Conservation (phyloP, 2,888 invertebrate species). For the Epistrophe eligans region DNA sequence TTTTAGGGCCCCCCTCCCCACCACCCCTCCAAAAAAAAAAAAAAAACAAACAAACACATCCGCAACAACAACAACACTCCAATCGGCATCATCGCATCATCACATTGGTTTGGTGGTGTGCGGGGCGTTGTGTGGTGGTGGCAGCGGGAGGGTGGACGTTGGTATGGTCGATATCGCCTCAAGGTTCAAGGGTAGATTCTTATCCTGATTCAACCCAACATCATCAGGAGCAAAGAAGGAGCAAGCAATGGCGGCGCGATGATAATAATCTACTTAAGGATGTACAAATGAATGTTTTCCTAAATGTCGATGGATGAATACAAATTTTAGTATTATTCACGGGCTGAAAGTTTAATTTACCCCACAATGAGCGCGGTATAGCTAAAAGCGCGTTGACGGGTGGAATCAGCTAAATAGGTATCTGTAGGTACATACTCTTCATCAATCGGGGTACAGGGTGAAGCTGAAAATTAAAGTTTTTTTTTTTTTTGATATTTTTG, state of each 20-base stretch:
- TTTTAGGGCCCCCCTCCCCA: neutral
- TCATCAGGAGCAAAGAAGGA: neutral
- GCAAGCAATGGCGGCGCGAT: slow-evolving; percentile 49
- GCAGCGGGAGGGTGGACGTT: neutral
- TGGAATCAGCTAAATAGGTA: slow-evolving; percentile 16
- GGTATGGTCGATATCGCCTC: neutral
- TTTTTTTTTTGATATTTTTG: too few relatives aligned
- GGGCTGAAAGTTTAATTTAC: slow-evolving; percentile 48
- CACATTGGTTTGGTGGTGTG: neutral
- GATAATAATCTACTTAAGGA: slow-evolving; percentile 67
- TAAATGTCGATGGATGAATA: slow-evolving; percentile 70
- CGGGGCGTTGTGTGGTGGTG: too few relatives aligned
- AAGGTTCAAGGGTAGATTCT: slow-evolving; percentile 42
- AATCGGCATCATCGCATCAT: slow-evolving; percentile 26
- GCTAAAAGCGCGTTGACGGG: slow-evolving; percentile 37
- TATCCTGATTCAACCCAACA: slow-evolving; percentile 26
- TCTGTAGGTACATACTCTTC: slow-evolving; percentile 5
- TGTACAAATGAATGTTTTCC: slow-evolving; percentile 68
- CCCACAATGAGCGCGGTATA: slow-evolving; percentile 15
- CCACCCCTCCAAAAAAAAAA: too few relatives aligned
- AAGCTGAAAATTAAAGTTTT: neutral
- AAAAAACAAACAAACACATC: slow-evolving; percentile 21
- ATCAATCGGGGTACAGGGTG: slow-evolving; percentile 9
- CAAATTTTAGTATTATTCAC: slow-evolving; percentile 67
- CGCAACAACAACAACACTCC: neutral